A percentile compares a stretch with the other conserved stretches of the same genome.
Conservation (phyloP, 2,888 invertebrate genomes). For the Harpalus rufipes region DNA sequence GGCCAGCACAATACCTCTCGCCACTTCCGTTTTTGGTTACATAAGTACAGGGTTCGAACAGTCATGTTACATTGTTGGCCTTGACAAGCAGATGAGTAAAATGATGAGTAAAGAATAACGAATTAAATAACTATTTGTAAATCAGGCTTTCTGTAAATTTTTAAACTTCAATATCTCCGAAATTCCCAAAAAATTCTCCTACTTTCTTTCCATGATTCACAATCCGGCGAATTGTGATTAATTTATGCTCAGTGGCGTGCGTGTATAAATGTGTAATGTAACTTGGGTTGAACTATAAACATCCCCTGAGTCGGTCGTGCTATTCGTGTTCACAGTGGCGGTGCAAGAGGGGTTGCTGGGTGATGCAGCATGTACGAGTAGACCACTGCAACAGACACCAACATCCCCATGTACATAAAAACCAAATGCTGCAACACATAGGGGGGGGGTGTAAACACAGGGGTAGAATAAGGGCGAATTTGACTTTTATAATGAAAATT, state of each 20-base stretch:
- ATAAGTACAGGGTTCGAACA: no score
- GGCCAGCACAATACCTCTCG: no score
- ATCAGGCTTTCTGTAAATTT: no score
- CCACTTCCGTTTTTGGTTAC: no score
- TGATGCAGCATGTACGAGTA: constrained; percentile 22
- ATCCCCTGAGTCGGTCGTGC: neutral
- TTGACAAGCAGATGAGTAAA: no score
- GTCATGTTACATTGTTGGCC: no score
- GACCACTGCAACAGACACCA: constrained; percentile 14
- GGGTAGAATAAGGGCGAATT: neutral
- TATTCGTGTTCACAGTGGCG: neutral
- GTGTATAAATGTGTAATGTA: neutral
- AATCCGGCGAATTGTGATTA: neutral
- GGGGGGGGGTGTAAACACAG: neutral
- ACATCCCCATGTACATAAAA: constrained; percentile 50
- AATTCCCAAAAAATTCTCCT: neutral
- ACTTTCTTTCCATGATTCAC: neutral
- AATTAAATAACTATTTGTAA: no score
- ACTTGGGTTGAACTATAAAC: neutral
- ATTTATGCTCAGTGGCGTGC: neutral
- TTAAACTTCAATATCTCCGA: neutral
- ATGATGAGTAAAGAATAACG: no score
- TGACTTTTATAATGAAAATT: no score
- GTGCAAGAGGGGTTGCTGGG: neutral
- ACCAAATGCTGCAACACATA: constrained; percentile 51